phyloP scores from a whole-genome alignment of 2,797 vertebrate genomes.

The Sphenodon punctatus region DNA sequence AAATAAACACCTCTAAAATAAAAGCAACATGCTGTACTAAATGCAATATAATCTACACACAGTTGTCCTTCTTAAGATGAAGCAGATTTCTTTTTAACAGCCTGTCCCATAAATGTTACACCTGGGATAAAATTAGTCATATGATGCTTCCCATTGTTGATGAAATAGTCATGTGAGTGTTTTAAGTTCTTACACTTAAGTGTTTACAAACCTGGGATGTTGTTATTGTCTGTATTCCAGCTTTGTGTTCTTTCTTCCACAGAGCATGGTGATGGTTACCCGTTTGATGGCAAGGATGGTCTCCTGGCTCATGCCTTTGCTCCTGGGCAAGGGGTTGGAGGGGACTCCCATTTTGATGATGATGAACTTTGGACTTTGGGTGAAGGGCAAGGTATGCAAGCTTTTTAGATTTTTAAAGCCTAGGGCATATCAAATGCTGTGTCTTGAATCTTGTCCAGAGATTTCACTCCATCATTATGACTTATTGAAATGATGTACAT shows the following conservation, averaged over 20 bases:
- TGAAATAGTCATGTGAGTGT: too few species aligned
- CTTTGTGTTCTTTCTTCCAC: slow-evolving; percentile 20
- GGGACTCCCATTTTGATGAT: slow-evolving; percentile 98
- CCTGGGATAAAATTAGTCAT: too few species aligned
- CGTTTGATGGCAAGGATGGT: slow-evolving; percentile 97
- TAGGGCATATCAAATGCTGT: not conserved
- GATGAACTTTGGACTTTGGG: slow-evolving; percentile 98
- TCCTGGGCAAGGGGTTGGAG: slow-evolving; percentile 92
- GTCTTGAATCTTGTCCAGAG: not conserved
- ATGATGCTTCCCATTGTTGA: too few species aligned
- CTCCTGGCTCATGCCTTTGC: slow-evolving; percentile 98
- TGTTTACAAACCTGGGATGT: not conserved
- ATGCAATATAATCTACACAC: not conserved
- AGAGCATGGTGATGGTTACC: slow-evolving; percentile 98
- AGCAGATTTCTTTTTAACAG: not conserved
- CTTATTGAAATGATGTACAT: not conserved
- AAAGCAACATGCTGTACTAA: slow-evolving; percentile 1
- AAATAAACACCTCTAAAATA: too few species aligned
- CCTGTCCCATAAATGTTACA: not conserved
- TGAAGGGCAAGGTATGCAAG: slow-evolving; percentile 90
- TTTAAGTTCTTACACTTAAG: too few species aligned
- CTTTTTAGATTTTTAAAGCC: not conserved
- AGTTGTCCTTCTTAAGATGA: not conserved
- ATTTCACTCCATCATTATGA: not conserved
- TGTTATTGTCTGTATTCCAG: not conserved